Evolutionary conservation across 2,113 vertebrate genomes (phyloP).

Genomic region (Dascyllus trimaculatus): DNA sequence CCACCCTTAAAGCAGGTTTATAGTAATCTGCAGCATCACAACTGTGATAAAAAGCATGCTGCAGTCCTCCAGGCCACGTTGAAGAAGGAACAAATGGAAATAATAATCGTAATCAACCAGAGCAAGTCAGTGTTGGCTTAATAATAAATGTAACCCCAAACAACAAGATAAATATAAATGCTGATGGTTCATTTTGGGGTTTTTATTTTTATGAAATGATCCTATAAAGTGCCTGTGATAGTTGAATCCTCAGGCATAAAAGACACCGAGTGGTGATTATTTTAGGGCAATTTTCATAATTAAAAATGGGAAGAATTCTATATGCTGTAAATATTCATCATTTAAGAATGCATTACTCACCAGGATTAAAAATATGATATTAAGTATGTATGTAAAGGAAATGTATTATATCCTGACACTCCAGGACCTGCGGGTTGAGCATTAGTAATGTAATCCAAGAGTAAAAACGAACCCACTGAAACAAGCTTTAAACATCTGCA

Average conservation of each 20-base stretch:
- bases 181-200: background rate
- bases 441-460: constrained; percentile 8
- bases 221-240: constrained; percentile 4
- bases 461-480: constrained; percentile 24
- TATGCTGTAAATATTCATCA: constrained; percentile 25
- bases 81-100: background rate
- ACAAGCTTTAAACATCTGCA: constrained; percentile 22
- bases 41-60: background rate
- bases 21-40: background rate
- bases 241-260: background rate
- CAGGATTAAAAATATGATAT: constrained; percentile 18
- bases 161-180: constrained; percentile 2
- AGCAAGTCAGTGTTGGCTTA: background rate
- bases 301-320: constrained; percentile 19
- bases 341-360: constrained; percentile 27
- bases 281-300: constrained; percentile 26
- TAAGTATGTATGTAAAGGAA: constrained; percentile 13
- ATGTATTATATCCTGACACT: constrained; percentile 5
- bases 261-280: constrained; percentile 6
- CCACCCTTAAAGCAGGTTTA: background rate
- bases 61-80: background rate
- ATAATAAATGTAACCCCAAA: constrained; percentile 2
- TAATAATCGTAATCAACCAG: background rate
- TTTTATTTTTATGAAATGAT: background rate
- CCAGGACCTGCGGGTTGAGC: constrained; percentile 1